phyloP scores from a whole-genome alignment of 92 coral and sea anemone genomes.

The Metridium senile region DNA sequence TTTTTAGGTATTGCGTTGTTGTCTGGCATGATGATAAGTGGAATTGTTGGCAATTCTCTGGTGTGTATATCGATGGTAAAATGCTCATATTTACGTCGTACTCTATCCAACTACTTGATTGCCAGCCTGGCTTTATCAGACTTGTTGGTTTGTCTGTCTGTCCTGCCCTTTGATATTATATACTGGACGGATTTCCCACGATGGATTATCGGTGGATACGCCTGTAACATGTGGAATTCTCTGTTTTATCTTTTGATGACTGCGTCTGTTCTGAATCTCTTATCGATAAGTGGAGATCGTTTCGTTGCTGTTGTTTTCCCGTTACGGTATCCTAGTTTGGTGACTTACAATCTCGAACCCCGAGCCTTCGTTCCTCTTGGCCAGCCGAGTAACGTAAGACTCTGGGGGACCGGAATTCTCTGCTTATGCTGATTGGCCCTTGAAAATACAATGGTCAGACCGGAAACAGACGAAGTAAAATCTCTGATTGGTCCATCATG shows the following conservation, averaged over 20 bases:
- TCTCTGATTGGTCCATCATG: no score
- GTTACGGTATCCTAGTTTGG: conserved; percentile 57
- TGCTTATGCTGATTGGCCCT: no score
- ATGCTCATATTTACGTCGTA: conserved; percentile 51
- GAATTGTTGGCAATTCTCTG: conserved; percentile 60
- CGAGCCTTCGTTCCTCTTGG: no score
- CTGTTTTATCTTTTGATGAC: conserved; percentile 66
- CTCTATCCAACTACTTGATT: conserved; percentile 55
- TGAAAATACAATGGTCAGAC: no score
- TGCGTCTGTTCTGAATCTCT: conserved; percentile 67
- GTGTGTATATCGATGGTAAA: conserved; percentile 65
- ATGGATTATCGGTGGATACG: conserved; percentile 67
- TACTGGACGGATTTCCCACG: conserved; percentile 78
- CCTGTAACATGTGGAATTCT: conserved; percentile 79
- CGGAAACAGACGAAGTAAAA: no score
- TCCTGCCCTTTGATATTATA: conserved; percentile 66
- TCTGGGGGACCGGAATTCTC: no score
- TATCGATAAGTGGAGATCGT: conserved; percentile 74
- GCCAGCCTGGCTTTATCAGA: conserved; percentile 74
- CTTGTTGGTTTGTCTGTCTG: conserved; percentile 56
- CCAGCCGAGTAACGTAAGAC: no score
- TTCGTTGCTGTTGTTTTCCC: conserved; percentile 84
- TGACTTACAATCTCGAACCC: no score
- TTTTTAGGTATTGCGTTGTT: conserved; percentile 52
- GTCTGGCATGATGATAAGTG: conserved; percentile 36